Evolutionary conservation across 2,888 invertebrate genomes (phyloP).

Genomic region (Dynastes maya): DNA sequence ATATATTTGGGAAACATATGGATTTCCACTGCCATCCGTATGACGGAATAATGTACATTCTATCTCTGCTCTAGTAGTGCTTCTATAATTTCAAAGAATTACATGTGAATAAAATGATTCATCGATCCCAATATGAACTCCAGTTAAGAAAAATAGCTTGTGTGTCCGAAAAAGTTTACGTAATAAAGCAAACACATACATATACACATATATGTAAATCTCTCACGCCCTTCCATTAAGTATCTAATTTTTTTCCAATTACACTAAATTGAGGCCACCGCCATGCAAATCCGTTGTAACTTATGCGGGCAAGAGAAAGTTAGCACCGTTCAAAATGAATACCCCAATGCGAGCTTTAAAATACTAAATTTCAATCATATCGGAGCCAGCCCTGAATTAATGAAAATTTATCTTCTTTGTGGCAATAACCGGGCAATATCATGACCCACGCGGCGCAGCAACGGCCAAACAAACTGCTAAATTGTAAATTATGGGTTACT

Average conservation of each 20-base stretch:
- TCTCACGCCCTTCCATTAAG: too few relatives aligned
- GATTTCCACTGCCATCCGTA: too few relatives aligned
- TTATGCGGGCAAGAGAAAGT: neutral
- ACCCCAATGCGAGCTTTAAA: constrained; percentile 20
- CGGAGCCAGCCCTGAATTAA: constrained; percentile 25
- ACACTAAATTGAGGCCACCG: neutral
- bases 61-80: too few relatives aligned
- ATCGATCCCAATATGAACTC: too few relatives aligned
- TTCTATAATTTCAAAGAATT: too few relatives aligned
- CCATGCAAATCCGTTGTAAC: constrained; percentile 18
- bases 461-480: constrained; percentile 37
- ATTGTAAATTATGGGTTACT: constrained; percentile 38
- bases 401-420: constrained; percentile 38
- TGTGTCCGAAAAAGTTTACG: too few relatives aligned
- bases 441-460: constrained; percentile 14
- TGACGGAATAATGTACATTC: too few relatives aligned
- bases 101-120: too few relatives aligned
- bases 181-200: too few relatives aligned
- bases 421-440: constrained; percentile 31
- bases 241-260: constrained; percentile 21
- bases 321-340: constrained; percentile 8
- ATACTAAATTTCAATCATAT: constrained; percentile 42
- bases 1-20: too few relatives aligned
- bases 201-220: too few relatives aligned
- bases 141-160: too few relatives aligned